phyloP scores from a whole-genome alignment of 2,888 invertebrate species.

The Idaea dimidiata region DNA sequence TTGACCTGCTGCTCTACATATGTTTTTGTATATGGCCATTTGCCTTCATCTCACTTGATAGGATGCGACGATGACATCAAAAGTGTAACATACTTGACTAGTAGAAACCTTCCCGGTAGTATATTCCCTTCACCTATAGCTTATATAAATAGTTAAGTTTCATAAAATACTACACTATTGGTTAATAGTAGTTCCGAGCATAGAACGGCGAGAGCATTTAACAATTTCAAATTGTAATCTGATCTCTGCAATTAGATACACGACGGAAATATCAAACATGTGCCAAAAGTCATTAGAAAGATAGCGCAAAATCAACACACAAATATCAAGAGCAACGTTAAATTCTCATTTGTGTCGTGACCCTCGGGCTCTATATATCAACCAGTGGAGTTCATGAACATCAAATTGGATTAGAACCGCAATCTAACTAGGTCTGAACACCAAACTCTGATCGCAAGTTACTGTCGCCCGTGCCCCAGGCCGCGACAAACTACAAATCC shows the following conservation, averaged over 20 bases:
- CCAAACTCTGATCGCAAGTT: conserved; percentile 48
- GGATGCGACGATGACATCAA: too few species aligned
- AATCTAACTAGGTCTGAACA: conserved; percentile 53
- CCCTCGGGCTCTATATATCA: conserved; percentile 38
- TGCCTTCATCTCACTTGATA: too few species aligned
- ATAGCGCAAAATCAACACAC: conserved; percentile 22
- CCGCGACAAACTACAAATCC: conserved; percentile 2
- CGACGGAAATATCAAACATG: neutral
- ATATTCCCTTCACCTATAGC: neutral
- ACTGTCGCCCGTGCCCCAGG: conserved; percentile 25
- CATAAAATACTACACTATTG: neutral
- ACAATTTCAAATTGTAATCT: neutral
- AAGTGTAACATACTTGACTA: too few species aligned
- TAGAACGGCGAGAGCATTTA: neutral
- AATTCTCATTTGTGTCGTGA: conserved; percentile 32
- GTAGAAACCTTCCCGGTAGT: neutral
- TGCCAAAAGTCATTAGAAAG: conserved; percentile 12
- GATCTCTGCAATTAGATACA: neutral
- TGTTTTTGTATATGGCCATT: too few species aligned
- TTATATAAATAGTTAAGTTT: neutral
- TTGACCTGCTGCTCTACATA: too few species aligned
- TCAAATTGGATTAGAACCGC: conserved; percentile 53
- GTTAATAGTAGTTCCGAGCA: neutral
- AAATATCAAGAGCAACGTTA: conserved; percentile 29
- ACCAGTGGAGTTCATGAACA: conserved; percentile 47